These are phyloP conservation scores for Drosophila sulfurigaster DNA, from an alignment of 1,140 invertebrate genomes.

Conservation along the genomic window DNA sequence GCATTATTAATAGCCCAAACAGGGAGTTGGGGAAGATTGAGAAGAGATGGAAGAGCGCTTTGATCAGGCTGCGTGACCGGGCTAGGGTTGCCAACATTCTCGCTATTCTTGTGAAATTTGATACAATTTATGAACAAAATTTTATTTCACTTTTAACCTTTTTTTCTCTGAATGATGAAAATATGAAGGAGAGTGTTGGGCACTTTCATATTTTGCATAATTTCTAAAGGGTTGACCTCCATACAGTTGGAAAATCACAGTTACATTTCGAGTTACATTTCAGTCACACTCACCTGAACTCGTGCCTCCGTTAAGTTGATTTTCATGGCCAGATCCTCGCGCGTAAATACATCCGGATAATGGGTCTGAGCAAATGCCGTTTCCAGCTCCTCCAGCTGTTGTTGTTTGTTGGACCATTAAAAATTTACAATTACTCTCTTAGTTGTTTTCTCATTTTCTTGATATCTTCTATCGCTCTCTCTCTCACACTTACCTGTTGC, in stretches of 20 bases:
- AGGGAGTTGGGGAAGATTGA: neutral
- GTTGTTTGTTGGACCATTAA: conserved; percentile 42
- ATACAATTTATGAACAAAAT: conserved; percentile 69
- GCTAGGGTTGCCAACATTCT: conserved; percentile 49
- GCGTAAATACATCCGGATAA: conserved; percentile 98
- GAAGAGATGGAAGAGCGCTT: conserved; percentile 37
- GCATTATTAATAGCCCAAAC: conserved; percentile 70
- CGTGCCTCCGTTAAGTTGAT: conserved; percentile 98
- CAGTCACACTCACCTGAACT: conserved; percentile 92
- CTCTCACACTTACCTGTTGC: conserved; percentile 90
- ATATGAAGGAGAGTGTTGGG: conserved; percentile 28
- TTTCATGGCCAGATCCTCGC: conserved; percentile 99
- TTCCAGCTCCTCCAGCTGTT: conserved; percentile 95
- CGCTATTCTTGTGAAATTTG: conserved; percentile 76
- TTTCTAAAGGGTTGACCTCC: conserved; percentile 41
- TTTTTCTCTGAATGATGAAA: conserved; percentile 25
- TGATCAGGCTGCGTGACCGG: conserved; percentile 74
- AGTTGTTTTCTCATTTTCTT: conserved; percentile 3
- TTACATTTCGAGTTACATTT: conserved; percentile 2
- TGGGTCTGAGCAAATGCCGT: conserved; percentile 98
- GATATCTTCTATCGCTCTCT: conserved; percentile 79
- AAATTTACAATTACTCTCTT: conserved; percentile 48
- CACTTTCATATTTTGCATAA: conserved; percentile 60
- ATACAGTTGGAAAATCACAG: conserved; percentile 19
- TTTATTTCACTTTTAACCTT: conserved; percentile 39